phyloP scores from a whole-genome alignment of 2,888 invertebrate genomes.

The Acrocyrtus sp. region DNA sequence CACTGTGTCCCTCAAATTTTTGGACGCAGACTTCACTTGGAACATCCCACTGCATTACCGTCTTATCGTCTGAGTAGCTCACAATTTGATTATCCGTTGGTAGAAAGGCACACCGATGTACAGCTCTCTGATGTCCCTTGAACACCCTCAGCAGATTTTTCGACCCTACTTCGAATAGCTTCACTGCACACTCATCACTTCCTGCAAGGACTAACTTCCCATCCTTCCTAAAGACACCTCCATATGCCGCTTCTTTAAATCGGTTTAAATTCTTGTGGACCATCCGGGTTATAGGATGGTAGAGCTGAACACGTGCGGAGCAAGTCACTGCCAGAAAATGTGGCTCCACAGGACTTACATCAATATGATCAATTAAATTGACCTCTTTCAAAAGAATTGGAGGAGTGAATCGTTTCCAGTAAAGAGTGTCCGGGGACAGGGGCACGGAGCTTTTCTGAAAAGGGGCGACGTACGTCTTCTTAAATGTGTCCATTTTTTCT shows the following conservation, averaged over 20 bases:
- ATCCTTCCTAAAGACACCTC: slow-evolving; percentile 84
- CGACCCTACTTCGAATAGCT: slow-evolving; percentile 87
- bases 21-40: slow-evolving; percentile 79
- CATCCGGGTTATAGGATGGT: slow-evolving; percentile 85
- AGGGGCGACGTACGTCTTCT: slow-evolving; percentile 77
- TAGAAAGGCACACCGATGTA: slow-evolving; percentile 85
- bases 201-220: slow-evolving; percentile 88
- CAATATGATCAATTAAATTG: slow-evolving; percentile 89
- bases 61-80: slow-evolving; percentile 92
- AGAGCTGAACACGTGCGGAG: slow-evolving; percentile 83
- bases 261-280: slow-evolving; percentile 83
- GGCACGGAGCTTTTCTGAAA: slow-evolving; percentile 76
- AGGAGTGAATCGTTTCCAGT: slow-evolving; percentile 87
- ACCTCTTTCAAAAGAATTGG: slow-evolving; percentile 92
- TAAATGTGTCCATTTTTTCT: slow-evolving; percentile 69
- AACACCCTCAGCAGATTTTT: slow-evolving; percentile 86
- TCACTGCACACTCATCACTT: slow-evolving; percentile 86
- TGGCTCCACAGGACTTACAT: slow-evolving; percentile 89
- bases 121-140: slow-evolving; percentile 81
- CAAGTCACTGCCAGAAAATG: slow-evolving; percentile 93
- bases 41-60: slow-evolving; percentile 90
- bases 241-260: slow-evolving; percentile 85
- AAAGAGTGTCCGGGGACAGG: slow-evolving; percentile 80
- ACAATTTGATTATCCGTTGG: slow-evolving; percentile 80
- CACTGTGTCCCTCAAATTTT: slow-evolving; percentile 70